A percentile compares a stretch with the other conserved stretches of the same genome.
These are phyloP conservation scores for Xerus inauris DNA, from an alignment of 2,113 vertebrate species.

Conservation along the genomic window DNA sequence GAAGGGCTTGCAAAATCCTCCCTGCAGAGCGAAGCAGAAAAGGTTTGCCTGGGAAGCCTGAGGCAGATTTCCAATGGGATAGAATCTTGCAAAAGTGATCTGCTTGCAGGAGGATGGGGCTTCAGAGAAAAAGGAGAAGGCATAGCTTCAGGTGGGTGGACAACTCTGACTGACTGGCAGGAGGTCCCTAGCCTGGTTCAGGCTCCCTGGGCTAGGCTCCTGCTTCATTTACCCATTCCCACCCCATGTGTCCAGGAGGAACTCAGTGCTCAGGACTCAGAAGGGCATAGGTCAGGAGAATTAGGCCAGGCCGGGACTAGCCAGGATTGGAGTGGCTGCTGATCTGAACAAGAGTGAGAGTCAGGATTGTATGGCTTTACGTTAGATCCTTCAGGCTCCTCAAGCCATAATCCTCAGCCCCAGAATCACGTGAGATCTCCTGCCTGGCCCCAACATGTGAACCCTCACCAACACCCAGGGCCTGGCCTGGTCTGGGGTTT, in stretches of 20 bases:
- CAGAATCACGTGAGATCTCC: background rate
- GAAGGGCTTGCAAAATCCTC: background rate
- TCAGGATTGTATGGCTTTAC: fast-evolving
- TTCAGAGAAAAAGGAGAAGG: background rate
- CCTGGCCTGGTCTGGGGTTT: background rate
- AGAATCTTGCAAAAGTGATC: background rate
- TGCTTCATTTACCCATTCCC: background rate
- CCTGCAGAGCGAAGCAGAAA: background rate
- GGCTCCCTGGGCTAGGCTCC: background rate
- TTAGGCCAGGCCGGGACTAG: background rate
- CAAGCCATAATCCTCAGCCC: background rate
- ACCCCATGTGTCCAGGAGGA: background rate
- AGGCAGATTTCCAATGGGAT: fast-evolving
- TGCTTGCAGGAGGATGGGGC: background rate
- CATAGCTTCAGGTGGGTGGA: background rate
- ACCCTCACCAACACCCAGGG: background rate
- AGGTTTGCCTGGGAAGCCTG: background rate
- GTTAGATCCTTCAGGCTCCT: too few relatives aligned
- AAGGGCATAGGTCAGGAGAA: background rate
- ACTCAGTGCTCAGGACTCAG: background rate
- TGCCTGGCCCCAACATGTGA: background rate
- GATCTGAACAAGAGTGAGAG: background rate
- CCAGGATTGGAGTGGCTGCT: background rate
- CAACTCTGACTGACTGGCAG: background rate
- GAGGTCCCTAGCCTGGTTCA: background rate